These are phyloP conservation scores for Ammodramus savannarum DNA, from an alignment of 2,113 vertebrate genomes.

Conservation along the genomic window DNA sequence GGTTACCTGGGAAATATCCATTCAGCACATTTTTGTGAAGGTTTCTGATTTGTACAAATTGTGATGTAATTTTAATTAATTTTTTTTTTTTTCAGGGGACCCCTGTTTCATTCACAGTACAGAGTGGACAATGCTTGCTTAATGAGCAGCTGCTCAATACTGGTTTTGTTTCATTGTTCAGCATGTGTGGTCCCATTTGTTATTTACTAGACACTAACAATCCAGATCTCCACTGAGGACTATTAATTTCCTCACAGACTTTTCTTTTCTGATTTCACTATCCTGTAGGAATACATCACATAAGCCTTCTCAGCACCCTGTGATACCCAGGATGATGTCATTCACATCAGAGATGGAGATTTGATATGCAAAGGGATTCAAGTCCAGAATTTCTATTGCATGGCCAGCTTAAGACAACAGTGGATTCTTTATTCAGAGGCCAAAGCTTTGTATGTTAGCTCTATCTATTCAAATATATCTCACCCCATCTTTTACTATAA, in stretches of 20 bases:
- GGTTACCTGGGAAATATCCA: neutral
- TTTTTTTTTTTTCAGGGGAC: neutral
- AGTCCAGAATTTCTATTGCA: neutral
- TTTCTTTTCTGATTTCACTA: constrained; percentile 23
- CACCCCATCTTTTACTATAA: neutral
- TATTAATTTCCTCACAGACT: constrained; percentile 11
- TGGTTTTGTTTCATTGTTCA: constrained; percentile 41
- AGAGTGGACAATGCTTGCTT: neutral
- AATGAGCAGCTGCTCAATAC: constrained; percentile 51
- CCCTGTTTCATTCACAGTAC: neutral
- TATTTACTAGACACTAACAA: constrained; percentile 23
- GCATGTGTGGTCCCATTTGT: constrained; percentile 41
- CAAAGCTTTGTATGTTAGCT: neutral
- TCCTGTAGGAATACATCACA: neutral
- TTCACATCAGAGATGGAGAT: neutral
- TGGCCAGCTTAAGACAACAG: neutral
- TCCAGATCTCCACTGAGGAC: neutral
- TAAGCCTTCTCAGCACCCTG: neutral
- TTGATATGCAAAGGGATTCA: neutral
- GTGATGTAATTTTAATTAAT: neutral
- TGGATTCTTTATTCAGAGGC: neutral
- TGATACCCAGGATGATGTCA: neutral
- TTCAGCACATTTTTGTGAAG: neutral
- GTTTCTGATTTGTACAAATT: neutral
- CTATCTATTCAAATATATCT: neutral